phyloP scores from a whole-genome alignment of 2,113 vertebrate genomes.

The Capricornis sumatraensis region DNA sequence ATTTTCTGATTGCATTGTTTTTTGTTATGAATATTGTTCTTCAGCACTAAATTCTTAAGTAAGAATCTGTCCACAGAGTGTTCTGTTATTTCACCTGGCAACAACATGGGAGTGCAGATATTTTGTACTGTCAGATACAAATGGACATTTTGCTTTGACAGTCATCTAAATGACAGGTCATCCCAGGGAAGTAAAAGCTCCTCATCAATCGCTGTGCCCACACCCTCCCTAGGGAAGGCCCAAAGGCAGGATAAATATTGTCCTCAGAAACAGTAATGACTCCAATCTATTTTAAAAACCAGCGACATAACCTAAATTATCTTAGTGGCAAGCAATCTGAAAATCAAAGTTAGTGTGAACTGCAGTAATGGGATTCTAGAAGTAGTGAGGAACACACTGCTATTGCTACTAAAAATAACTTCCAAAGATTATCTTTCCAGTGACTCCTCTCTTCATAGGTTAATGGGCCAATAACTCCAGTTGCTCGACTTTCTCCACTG shows the following conservation, averaged over 20 bases:
- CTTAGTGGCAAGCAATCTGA: neutral
- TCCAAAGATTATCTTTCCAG: neutral
- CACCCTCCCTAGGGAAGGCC: neutral
- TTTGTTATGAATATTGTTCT: neutral
- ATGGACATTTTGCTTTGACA: neutral
- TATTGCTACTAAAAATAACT: neutral
- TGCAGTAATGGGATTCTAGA: neutral
- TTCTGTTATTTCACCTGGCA: neutral
- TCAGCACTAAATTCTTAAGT: neutral
- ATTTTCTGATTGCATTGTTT: neutral
- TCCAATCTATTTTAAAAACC: neutral
- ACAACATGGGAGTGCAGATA: neutral
- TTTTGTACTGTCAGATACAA: neutral
- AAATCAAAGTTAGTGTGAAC: neutral
- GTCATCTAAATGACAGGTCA: neutral
- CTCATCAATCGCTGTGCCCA: neutral
- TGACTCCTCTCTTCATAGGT: neutral
- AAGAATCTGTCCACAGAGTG: neutral
- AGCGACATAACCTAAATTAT: neutral
- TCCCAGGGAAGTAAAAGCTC: neutral
- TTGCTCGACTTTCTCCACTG: neutral
- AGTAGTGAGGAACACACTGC: neutral
- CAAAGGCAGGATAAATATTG: neutral
- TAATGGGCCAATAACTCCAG: neutral
- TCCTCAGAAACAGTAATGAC: neutral